Evolutionary conservation across 2,888 invertebrate species (phyloP).

Genomic region (Helobdella robusta): DNA sequence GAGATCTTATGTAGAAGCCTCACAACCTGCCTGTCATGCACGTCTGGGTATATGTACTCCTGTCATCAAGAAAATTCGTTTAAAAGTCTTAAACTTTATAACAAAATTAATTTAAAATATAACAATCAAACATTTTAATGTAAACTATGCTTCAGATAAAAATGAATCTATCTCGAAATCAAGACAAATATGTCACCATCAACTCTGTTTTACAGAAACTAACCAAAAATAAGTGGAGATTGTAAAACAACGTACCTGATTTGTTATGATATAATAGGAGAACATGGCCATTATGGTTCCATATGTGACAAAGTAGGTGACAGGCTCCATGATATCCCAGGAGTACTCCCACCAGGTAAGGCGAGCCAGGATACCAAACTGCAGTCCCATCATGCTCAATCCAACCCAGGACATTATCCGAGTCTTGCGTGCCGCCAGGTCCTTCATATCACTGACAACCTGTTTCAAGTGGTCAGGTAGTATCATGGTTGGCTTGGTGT

Average conservation of each 20-base stretch:
- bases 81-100: too few relatives aligned
- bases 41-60: conserved; percentile 83
- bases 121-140: too few relatives aligned
- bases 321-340: conserved; percentile 57
- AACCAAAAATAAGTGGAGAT: too few relatives aligned
- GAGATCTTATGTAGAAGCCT: conserved; percentile 76
- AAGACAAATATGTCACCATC: too few relatives aligned
- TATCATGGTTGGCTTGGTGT: too few relatives aligned
- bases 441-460: conserved; percentile 65
- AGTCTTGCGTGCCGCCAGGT: conserved; percentile 51
- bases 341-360: conserved; percentile 99
- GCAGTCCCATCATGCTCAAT: conserved; percentile 84
- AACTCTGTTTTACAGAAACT: too few relatives aligned
- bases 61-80: conserved; percentile 54
- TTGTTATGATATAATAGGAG: conserved; percentile 88
- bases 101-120: too few relatives aligned
- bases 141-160: too few relatives aligned
- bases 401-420: conserved; percentile 64
- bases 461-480: too few relatives aligned
- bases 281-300: conserved; percentile 89
- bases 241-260: conserved; percentile 60
- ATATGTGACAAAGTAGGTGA: conserved; percentile 90
- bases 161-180: too few relatives aligned
- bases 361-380: conserved; percentile 88
- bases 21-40: conserved; percentile 76